Percentiles rank a stretch among this genome's conserved stretches.
Conservation (phyloP, 2,113 vertebrate species). For the Corythaeola cristata region DNA sequence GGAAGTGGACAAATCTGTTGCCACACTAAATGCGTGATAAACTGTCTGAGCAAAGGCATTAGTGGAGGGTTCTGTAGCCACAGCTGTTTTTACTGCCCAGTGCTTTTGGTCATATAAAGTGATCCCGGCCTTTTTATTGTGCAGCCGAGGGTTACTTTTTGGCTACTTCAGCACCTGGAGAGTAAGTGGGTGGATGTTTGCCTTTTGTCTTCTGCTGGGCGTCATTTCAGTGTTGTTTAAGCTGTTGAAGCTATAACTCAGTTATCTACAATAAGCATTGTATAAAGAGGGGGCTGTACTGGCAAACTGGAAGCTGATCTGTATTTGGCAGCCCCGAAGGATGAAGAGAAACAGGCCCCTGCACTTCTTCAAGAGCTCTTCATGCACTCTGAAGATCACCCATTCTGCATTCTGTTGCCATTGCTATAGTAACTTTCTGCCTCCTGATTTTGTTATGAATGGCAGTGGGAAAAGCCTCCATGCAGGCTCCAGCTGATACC, state of each 20-base stretch:
- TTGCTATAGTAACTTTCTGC: constrained; percentile 63
- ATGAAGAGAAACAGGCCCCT: neutral
- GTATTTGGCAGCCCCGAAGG: neutral
- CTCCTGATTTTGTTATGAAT: constrained; percentile 26
- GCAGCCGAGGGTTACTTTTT: neutral
- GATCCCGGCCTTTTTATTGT: neutral
- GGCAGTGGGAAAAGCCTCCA: neutral
- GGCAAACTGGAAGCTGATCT: neutral
- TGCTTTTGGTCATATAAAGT: neutral
- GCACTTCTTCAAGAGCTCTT: neutral
- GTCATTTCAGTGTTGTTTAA: fast-evolving
- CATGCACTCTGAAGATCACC: neutral
- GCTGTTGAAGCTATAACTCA: neutral
- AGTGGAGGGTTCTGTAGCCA: neutral
- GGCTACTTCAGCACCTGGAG: neutral
- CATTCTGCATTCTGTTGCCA: neutral
- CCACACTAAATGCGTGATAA: neutral
- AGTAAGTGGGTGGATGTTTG: fast-evolving
- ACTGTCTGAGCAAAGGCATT: neutral
- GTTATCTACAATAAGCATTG: fast-evolving
- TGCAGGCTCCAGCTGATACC: constrained; percentile 38
- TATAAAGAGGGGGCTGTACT: fast-evolving
- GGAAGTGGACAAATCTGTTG: neutral
- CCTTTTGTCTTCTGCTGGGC: neutral
- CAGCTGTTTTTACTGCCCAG: neutral